These are phyloP conservation scores for Pandemis corylana DNA, from an alignment of 2,888 invertebrate species.

Conservation along the genomic window DNA sequence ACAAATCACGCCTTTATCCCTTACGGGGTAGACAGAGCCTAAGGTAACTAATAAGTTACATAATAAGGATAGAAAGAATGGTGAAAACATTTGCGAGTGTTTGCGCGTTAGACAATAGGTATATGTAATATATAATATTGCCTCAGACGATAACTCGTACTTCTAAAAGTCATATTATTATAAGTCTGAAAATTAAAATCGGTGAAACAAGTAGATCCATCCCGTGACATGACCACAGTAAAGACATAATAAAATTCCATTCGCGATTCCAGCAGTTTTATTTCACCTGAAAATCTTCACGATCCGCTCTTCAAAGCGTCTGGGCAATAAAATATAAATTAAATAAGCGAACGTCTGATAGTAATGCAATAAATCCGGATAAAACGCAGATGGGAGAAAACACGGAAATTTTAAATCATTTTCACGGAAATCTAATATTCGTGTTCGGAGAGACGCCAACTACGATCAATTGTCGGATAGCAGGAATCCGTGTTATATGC, in stretches of 20 bases:
- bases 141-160: too few species aligned
- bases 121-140: too few species aligned
- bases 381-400: conserved; percentile 23
- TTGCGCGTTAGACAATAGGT: too few species aligned
- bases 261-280: not conserved
- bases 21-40: too few species aligned
- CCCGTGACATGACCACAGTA: not conserved
- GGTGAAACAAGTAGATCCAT: not conserved
- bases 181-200: not conserved
- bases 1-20: too few species aligned
- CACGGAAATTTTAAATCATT: conserved; percentile 56
- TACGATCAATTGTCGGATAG: conserved; percentile 66
- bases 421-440: conserved; percentile 66
- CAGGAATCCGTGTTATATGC: conserved; percentile 60
- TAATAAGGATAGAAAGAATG: too few species aligned
- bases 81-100: too few species aligned
- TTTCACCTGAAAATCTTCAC: conserved; percentile 6
- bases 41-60: too few species aligned
- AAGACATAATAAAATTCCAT: not conserved
- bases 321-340: conserved; percentile 26
- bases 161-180: too few species aligned
- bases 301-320: conserved; percentile 13
- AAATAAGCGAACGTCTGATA: conserved; percentile 36
- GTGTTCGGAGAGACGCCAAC: conserved; percentile 49
- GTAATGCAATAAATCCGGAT: conserved; percentile 36